phyloP scores from a whole-genome alignment of 2,113 vertebrate species.

The Chaetodon auriga region DNA sequence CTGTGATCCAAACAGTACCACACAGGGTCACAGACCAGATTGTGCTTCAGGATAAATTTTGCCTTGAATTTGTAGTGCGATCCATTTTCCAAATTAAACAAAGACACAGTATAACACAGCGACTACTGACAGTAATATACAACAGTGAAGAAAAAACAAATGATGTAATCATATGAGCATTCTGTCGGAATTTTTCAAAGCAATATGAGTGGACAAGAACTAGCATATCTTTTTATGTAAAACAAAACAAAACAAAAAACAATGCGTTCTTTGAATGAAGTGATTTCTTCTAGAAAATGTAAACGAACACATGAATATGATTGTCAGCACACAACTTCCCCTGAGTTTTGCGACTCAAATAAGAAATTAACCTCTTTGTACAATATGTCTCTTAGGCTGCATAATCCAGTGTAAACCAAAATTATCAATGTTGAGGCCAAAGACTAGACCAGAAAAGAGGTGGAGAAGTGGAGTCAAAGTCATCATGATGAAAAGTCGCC shows the following conservation, averaged over 20 bases:
- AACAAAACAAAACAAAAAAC: background rate
- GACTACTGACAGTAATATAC: background rate
- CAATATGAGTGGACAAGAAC: background rate
- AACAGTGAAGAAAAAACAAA: background rate
- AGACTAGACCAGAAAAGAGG: background rate
- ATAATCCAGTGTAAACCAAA: background rate
- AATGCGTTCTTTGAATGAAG: background rate
- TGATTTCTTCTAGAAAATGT: slow-evolving; percentile 11
- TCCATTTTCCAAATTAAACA: slow-evolving; percentile 6
- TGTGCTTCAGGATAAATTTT: background rate
- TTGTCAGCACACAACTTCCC: background rate
- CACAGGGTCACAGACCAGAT: background rate
- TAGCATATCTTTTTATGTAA: background rate
- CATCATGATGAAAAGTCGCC: background rate
- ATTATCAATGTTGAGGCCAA: background rate
- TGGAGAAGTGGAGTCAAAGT: background rate
- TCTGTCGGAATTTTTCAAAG: background rate
- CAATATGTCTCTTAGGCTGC: background rate
- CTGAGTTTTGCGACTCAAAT: background rate
- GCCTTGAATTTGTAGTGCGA: background rate
- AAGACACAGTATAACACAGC: background rate
- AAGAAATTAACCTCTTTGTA: background rate
- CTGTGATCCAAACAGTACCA: background rate
- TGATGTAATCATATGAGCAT: background rate
- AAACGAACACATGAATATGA: background rate